Evolutionary conservation across 1,140 invertebrate genomes (phyloP), one percentile per base, ranked within the genome.

Genomic region (Hyles euphorbiae): DNA sequence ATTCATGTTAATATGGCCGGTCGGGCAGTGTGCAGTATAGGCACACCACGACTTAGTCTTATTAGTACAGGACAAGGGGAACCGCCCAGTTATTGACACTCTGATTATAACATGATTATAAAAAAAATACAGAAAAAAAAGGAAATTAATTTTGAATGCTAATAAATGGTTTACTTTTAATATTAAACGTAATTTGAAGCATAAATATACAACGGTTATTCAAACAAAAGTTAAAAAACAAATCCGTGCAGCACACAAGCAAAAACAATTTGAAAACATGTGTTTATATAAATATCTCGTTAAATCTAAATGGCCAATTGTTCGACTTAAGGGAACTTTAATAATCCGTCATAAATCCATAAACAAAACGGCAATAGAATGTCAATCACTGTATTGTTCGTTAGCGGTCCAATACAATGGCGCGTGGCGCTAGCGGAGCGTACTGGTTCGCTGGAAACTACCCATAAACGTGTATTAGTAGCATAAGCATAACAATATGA

Each of bases 301-400:
- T 5, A 40, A 1, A 40, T 40, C 36, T 40, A 58, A 58, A 52
- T 44, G 32, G 45, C 49, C 58, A 45, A 60, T 60, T 53, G 43
- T 54, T 54, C 40, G 40, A n/a, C 12, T 1, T 11, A 34, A 12
- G 33, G 46, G 44, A 56, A 34, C 7, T 50, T 9, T 50, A 60
- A 55, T 63, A 67, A 55, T 43, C 34, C 36, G n/a, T 54, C 48
- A 47, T 65, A 60, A 68, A 65, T 60, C 53, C 32, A 32, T 59
- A 70, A 73, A 85, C 82, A 82, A 85, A 83, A 72, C 68, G 34
- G 32, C 53, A 72, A 78, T 87, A 81, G 78, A 78, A 73, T 70
- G 68, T 73, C 76, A 75, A 84, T 74, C 59, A 68, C 62, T 64
- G 78, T 73, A 84, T 87, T 87, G 83, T 86, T 86, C 68, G 3